Percentiles rank a stretch among this genome's conserved stretches.
Evolutionary conservation across 2,113 vertebrate genomes (phyloP).

Genomic region (Dunckerocampus dactyliophorus): DNA sequence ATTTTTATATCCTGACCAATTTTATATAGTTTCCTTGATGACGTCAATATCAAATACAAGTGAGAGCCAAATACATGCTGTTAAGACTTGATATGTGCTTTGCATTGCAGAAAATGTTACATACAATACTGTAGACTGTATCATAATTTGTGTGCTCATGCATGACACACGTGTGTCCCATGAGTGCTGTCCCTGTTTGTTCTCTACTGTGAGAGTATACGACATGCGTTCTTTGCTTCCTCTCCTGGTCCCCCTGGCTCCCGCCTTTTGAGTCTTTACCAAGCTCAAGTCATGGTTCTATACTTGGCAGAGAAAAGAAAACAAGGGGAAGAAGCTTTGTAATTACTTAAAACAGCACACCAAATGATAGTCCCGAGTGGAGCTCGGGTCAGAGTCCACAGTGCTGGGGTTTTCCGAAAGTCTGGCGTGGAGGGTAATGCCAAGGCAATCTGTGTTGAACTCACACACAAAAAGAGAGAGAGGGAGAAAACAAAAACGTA

Average conservation of each 20-base stretch:
- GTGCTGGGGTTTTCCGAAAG: constrained; percentile 60
- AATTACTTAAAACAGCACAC: constrained; percentile 71
- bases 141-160: constrained; percentile 14
- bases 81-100: neutral
- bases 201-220: constrained; percentile 45
- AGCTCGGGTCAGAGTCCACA: constrained; percentile 65
- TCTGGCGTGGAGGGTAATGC: constrained; percentile 57
- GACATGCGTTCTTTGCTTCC: constrained; percentile 38
- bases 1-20: neutral
- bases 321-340: constrained; percentile 51
- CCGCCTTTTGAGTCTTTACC: constrained; percentile 37
- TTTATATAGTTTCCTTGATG: constrained; percentile 6
- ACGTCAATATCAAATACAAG: constrained; percentile 2
- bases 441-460: constrained; percentile 60
- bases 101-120: constrained; percentile 19
- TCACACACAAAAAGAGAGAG: constrained; percentile 25
- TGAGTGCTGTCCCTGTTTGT: constrained; percentile 59
- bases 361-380: constrained; percentile 68
- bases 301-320: constrained; percentile 51
- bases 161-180: constrained; percentile 37
- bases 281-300: constrained; percentile 55
- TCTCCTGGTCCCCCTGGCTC: no score
- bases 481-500: constrained; percentile 24
- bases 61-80: constrained; percentile 1
- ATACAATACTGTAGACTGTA: constrained; percentile 15